Evolutionary conservation across 2,888 invertebrate genomes (phyloP).

Genomic region (Stictocephala bisonia): DNA sequence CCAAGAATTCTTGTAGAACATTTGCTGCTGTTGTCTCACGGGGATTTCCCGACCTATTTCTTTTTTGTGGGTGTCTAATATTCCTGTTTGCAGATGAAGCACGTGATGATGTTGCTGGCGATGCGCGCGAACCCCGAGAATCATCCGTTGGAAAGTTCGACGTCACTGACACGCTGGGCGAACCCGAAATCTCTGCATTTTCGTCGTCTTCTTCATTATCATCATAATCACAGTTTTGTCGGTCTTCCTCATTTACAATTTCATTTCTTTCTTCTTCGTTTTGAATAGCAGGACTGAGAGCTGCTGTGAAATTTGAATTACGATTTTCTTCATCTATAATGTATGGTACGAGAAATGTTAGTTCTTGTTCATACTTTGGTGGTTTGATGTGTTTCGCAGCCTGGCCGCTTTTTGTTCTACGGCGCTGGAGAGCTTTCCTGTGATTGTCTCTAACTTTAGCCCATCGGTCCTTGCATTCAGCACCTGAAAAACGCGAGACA

Average conservation of each 20-base stretch:
- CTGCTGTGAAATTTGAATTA: slow-evolving; percentile 9
- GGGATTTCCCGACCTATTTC: neutral
- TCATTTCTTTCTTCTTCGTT: slow-evolving; percentile 4
- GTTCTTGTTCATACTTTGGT: slow-evolving; percentile 22
- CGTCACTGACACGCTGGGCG: neutral
- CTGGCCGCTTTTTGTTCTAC: neutral
- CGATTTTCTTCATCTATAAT: slow-evolving; percentile 4
- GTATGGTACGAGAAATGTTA: slow-evolving; percentile 18
- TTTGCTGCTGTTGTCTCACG: neutral
- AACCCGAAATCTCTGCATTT: neutral
- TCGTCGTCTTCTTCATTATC: no score
- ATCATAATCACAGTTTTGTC: no score
- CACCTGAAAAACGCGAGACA: neutral
- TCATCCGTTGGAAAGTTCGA: neutral
- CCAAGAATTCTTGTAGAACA: slow-evolving; percentile 28
- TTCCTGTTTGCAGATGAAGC: neutral
- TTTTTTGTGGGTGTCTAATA: neutral
- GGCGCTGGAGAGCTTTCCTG: slow-evolving; percentile 28
- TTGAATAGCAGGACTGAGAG: slow-evolving; percentile 6
- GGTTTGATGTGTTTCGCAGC: slow-evolving; percentile 15
- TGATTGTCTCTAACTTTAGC: slow-evolving; percentile 20
- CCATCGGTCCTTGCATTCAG: slow-evolving; percentile 26
- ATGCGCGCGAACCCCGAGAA: neutral
- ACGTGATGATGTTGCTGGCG: slow-evolving; percentile 1
- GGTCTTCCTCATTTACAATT: neutral